Evolutionary conservation across 2,113 vertebrate genomes (phyloP).

Genomic region (Salminus brasiliensis): DNA sequence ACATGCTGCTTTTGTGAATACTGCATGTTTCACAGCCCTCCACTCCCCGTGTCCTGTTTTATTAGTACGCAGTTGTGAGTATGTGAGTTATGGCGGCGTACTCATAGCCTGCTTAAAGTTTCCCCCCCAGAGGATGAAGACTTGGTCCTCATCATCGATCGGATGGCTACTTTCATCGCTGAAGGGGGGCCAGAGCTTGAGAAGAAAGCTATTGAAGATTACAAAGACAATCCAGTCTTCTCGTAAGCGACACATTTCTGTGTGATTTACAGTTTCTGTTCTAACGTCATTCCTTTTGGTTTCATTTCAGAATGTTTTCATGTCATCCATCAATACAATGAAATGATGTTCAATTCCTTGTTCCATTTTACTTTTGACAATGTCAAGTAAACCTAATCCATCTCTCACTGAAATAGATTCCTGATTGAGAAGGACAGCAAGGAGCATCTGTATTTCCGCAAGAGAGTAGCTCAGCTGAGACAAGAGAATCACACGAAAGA

Average conservation of each 20-base stretch:
- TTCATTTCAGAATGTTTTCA: neutral
- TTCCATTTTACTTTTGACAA: neutral
- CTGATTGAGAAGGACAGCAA: constrained; percentile 90
- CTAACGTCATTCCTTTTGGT: neutral
- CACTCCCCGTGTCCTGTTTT: constrained; percentile 28
- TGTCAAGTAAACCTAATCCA: neutral
- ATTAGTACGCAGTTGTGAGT: constrained; percentile 41
- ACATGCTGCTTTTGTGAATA: neutral
- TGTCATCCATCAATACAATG: too few species aligned
- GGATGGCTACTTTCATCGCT: constrained; percentile 94
- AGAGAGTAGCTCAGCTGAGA: constrained; percentile 87
- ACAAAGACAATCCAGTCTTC: constrained; percentile 92
- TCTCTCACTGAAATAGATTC: constrained; percentile 77
- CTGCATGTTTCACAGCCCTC: constrained; percentile 43
- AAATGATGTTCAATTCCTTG: neutral
- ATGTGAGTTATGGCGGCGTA: constrained; percentile 77
- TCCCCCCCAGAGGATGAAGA: constrained; percentile 98
- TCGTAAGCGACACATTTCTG: constrained; percentile 79
- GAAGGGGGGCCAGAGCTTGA: constrained; percentile 92
- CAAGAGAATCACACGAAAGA: constrained; percentile 74
- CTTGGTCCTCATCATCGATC: constrained; percentile 88
- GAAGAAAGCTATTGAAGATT: constrained; percentile 90
- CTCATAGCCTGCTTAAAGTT: constrained; percentile 99
- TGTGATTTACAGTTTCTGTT: neutral
- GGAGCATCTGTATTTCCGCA: constrained; percentile 96